A percentile compares a stretch with the other conserved stretches of the same genome.
Conservation (phyloP, 2,113 vertebrate genomes). For the Nibea albiflora region DNA sequence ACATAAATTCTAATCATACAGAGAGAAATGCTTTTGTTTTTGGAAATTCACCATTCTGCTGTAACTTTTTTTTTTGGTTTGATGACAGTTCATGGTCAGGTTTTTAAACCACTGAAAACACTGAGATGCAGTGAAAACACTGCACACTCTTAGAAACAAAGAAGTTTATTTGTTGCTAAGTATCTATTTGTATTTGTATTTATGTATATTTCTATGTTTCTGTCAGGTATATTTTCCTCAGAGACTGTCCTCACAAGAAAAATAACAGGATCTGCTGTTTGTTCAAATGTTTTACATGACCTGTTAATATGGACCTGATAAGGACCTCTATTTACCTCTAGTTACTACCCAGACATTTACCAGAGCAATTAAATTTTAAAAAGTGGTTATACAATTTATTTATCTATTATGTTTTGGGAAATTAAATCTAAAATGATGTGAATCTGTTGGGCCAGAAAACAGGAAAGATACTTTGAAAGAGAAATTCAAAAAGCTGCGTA, state of each 20-base stretch:
- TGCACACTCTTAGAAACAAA: background rate
- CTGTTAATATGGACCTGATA: background rate
- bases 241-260: background rate
- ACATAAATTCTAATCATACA: background rate
- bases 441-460: background rate
- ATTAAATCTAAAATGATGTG: background rate
- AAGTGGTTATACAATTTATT: background rate
- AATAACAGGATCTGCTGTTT: background rate
- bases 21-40: background rate
- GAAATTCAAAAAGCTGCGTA: no score
- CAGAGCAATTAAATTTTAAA: background rate
- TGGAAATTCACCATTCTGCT: background rate
- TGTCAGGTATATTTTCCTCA: background rate
- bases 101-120: background rate
- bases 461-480: no score
- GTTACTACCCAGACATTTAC: no score
- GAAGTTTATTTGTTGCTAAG: no score
- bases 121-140: no score
- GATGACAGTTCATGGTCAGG: background rate
- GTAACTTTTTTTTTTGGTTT: background rate
- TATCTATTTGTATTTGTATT: no score
- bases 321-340: background rate
- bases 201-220: background rate
- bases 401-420: background rate
- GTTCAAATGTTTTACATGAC: background rate